Evolutionary conservation across 2,113 vertebrate species (phyloP).

Genomic region (Cryptoleucopteryx plumbea): DNA sequence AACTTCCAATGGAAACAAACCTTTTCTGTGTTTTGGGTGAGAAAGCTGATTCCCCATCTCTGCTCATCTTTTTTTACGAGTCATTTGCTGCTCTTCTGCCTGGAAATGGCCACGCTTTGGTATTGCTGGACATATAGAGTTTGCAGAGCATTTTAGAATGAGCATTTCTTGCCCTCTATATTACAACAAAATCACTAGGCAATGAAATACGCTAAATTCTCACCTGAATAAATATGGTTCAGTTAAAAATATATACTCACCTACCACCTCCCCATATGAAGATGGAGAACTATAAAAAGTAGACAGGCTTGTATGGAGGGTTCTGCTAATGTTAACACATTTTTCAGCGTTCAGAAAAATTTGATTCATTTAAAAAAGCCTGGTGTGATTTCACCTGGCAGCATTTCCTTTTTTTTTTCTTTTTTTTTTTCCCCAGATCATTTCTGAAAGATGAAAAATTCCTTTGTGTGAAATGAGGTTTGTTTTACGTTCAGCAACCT

Average conservation of each 20-base stretch:
- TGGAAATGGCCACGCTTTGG: background rate
- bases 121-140: background rate
- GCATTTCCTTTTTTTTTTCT: background rate
- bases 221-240: background rate
- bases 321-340: background rate
- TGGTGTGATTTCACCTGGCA: background rate
- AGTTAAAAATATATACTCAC: background rate
- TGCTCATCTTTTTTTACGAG: background rate
- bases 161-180: background rate
- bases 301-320: background rate
- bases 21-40: background rate
- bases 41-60: background rate
- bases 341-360: background rate
- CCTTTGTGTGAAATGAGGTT: background rate
- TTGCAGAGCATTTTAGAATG: background rate
- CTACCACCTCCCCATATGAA: background rate
- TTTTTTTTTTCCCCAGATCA: rapidly evolving
- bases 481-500: background rate
- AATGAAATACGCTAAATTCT: background rate
- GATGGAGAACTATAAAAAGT: background rate
- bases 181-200: background rate
- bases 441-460: background rate
- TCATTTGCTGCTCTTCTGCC: background rate
- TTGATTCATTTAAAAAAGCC: background rate
- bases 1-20: background rate